Conservation (phyloP, 1,140 invertebrate genomes). For the Hypothenemus hampei region DNA sequence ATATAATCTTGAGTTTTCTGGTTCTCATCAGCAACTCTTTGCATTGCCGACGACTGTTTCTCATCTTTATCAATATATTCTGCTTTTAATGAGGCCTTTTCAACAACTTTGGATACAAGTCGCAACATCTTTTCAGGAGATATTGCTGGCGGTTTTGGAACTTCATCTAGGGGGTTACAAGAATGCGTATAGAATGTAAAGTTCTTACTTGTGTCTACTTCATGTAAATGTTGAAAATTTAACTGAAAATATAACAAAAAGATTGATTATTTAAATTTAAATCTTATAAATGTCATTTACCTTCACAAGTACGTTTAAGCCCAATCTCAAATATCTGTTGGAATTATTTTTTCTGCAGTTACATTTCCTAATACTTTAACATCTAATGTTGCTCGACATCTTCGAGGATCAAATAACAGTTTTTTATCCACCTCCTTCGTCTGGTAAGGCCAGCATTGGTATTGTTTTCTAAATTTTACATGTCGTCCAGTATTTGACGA, state of each 20-base stretch:
- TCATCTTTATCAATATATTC: conserved; percentile 17
- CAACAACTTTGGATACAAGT: conserved; percentile 38
- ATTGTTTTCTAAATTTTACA: conserved; percentile 44
- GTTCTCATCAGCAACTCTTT: too few species aligned
- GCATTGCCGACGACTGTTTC: conserved; percentile 11
- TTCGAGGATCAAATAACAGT: conserved; percentile 41
- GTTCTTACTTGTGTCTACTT: conserved; percentile 32
- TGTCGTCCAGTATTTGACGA: conserved; percentile 45
- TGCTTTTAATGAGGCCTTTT: conserved; percentile 35
- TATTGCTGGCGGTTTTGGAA: conserved; percentile 29
- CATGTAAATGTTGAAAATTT: conserved; percentile 42
- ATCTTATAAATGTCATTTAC: conserved; percentile 22
- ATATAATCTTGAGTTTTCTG: too few species aligned
- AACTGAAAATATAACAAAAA: conserved; percentile 34
- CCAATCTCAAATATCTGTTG: conserved; percentile 40
- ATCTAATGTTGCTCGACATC: conserved; percentile 42
- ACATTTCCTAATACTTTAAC: conserved; percentile 43
- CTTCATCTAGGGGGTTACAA: conserved; percentile 39
- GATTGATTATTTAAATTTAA: not conserved
- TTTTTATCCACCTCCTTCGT: conserved; percentile 40
- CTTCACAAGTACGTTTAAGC: conserved; percentile 43
- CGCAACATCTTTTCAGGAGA: conserved; percentile 36
- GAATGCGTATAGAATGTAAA: conserved; percentile 41
- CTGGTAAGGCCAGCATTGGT: conserved; percentile 43
- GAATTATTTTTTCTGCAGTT: conserved; percentile 34